Base-by-base conservation (phyloP, 2,113 vertebrate species). In the Seriola rivoliana region DNA sequence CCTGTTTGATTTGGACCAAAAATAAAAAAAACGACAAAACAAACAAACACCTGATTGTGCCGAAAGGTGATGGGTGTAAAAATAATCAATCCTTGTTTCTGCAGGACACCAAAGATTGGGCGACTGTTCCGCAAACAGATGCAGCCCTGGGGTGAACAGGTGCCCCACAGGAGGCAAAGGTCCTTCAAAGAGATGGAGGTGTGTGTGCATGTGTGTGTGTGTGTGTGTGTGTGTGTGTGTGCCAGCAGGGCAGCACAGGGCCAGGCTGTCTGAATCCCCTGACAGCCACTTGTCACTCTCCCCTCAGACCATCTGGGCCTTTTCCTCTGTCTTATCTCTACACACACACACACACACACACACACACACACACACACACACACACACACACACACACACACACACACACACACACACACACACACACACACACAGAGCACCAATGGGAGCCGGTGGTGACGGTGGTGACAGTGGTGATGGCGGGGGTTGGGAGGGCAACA, bases 261-360 rank as follows among this genome's bases (percentile, higher is more conserved):
- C 78, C 82, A 77, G 84, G 75, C 89, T 86, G 76, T 78, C 85
- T 88, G 77, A 85, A 80, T 88, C 90, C 91, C 86, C 78, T 81
- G 91, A 90, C 91, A 92, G 85, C 90, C 91, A 90, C 91, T 92
- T 92, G 93, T 92, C 93, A 93, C 90, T 92, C 91, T 91, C 89
- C 88, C 80, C 90, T 92, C 88, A 70, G 89, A 90, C 93, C 93
- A 94, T 94, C 88, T 94, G 91, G 87, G 75, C 86, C 72, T 60
- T 80, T 80, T 85, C 75, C 83, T 82, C 86, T 58, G 76, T 81
- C 81, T 87, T 88, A 79, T 84, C 77, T 69, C 38, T 60, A 36
- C 66, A 78, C 74, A 62, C 48, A 69, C 72, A 73, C 71, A 54
- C 52, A 65, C 71, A 62, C 59, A 67, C 52, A 63, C 52, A 36